Evolutionary conservation across 1,140 invertebrate genomes (phyloP).

Genomic region (Drosophila nigromelanica): DNA sequence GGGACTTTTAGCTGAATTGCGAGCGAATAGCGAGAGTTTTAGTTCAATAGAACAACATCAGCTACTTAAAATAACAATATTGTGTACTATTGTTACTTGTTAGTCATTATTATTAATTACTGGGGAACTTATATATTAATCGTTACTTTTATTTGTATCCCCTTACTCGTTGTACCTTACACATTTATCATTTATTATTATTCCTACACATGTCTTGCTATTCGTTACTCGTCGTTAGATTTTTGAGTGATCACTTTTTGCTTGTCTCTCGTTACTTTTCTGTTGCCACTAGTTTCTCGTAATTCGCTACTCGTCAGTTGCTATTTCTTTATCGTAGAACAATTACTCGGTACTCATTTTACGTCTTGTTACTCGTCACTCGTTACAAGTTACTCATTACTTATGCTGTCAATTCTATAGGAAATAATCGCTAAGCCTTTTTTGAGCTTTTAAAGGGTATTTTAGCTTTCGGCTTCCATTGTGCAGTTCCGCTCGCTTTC

Average conservation of each 20-base stretch:
- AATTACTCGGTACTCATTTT: too few relatives aligned
- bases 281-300: not conserved
- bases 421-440: not conserved
- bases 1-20: not conserved
- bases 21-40: too few relatives aligned
- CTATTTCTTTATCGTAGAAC: too few relatives aligned
- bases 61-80: too few relatives aligned
- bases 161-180: not conserved
- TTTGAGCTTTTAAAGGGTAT: constrained; percentile 13
- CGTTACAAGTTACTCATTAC: not conserved
- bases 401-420: too few relatives aligned
- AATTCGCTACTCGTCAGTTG: not conserved
- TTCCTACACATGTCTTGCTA: too few relatives aligned
- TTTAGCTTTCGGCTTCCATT: not conserved
- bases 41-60: too few relatives aligned
- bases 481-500: not conserved
- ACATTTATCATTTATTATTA: not conserved
- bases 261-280: not conserved
- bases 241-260: too few relatives aligned
- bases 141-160: not conserved
- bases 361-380: not conserved
- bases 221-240: too few relatives aligned
- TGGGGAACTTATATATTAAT: too few relatives aligned
- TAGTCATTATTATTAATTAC: not conserved
- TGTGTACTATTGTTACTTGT: not conserved